Percentiles rank a stretch among this genome's conserved stretches.
These are phyloP conservation scores for Calliopum simillimum DNA, from an alignment of 2,888 invertebrate genomes.

Conservation along the genomic window DNA sequence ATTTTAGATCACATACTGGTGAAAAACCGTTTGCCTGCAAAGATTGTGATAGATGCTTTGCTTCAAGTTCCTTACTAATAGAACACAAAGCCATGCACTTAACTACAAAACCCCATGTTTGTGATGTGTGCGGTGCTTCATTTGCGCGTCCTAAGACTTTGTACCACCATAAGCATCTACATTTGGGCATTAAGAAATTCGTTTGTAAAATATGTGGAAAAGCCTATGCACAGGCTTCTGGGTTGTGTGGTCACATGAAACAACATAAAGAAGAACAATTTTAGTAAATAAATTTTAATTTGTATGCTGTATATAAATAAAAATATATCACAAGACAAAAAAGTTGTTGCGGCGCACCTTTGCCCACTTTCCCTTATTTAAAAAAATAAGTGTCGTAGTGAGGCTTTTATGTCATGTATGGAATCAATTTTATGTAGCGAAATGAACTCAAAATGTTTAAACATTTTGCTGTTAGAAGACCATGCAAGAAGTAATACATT, in stretches of 20 bases:
- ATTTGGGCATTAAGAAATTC: slow-evolving; percentile 54
- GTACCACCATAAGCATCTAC: slow-evolving; percentile 55
- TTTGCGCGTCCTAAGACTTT: slow-evolving; percentile 55
- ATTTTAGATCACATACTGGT: slow-evolving; percentile 59
- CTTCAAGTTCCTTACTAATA: slow-evolving; percentile 42
- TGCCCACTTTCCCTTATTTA: too few relatives aligned
- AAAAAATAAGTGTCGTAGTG: too few relatives aligned
- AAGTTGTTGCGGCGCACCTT: too few relatives aligned
- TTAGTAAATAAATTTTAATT: not conserved
- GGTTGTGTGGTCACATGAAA: slow-evolving; percentile 54
- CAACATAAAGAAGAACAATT: slow-evolving; percentile 40
- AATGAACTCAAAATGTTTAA: too few relatives aligned
- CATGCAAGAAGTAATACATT: too few relatives aligned
- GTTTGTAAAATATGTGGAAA: slow-evolving; percentile 54
- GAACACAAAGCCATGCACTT: slow-evolving; percentile 50
- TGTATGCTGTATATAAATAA: too few relatives aligned
- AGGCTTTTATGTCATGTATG: too few relatives aligned
- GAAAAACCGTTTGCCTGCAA: slow-evolving; percentile 56
- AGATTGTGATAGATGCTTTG: slow-evolving; percentile 45
- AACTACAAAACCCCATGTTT: slow-evolving; percentile 48
- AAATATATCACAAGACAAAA: too few relatives aligned
- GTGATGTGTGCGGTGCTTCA: slow-evolving; percentile 53
- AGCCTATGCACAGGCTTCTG: slow-evolving; percentile 55
- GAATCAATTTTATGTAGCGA: too few relatives aligned
- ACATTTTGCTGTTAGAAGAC: too few relatives aligned